These are phyloP conservation scores for Nemotelus nigrinus DNA, from an alignment of 2,888 invertebrate genomes.

Conservation along the genomic window DNA sequence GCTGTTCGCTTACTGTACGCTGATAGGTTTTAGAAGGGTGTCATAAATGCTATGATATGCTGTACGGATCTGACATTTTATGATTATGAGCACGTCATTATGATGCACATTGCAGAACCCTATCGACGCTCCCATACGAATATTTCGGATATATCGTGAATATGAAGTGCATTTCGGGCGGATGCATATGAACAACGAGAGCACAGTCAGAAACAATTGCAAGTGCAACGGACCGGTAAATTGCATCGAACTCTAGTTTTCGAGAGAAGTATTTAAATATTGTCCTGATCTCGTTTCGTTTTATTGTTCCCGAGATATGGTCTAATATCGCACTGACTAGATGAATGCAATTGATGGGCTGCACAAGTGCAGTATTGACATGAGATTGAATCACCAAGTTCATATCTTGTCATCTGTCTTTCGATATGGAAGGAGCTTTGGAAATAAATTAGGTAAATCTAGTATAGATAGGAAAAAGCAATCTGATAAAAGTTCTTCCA, in stretches of 20 bases:
- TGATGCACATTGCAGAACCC: constrained; percentile 18
- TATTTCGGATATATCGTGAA: constrained; percentile 18
- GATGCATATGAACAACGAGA: constrained; percentile 16
- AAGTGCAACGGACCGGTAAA: constrained; percentile 51
- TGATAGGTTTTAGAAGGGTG: constrained; percentile 25
- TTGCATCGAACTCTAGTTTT: constrained; percentile 42
- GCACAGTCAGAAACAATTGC: constrained; percentile 46
- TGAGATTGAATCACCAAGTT: neutral
- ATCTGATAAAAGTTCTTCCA: too few relatives aligned
- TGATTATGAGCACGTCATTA: constrained; percentile 41
- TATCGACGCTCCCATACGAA: neutral
- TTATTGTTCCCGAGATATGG: constrained; percentile 16
- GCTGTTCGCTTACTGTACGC: neutral
- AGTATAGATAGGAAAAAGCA: too few relatives aligned
- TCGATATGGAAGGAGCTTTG: too few relatives aligned
- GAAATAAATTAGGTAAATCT: too few relatives aligned
- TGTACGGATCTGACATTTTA: constrained; percentile 42
- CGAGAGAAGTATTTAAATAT: constrained; percentile 35
- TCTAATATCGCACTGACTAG: constrained; percentile 14
- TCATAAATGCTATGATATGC: constrained; percentile 45
- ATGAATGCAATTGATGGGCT: constrained; percentile 16
- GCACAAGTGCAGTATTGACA: constrained; percentile 4
- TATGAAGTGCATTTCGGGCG: constrained; percentile 32
- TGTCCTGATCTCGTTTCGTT: constrained; percentile 21
- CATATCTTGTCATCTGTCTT: too few relatives aligned